Percentiles rank a stretch among this genome's conserved stretches.
Evolutionary conservation across 2,113 vertebrate species (phyloP).

Genomic region (Podiceps cristatus): DNA sequence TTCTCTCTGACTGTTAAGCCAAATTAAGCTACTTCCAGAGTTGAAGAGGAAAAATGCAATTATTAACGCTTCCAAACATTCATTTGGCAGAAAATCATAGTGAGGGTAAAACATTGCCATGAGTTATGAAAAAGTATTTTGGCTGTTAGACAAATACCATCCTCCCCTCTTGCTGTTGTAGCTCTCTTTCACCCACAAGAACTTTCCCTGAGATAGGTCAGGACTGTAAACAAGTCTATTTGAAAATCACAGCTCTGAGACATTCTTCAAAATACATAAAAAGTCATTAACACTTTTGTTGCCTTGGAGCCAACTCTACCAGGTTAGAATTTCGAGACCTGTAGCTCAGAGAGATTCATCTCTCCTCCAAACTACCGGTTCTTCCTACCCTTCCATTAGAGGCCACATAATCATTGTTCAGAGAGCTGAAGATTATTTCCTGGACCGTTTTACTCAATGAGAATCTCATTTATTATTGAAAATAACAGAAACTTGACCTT

Average conservation of each 20-base stretch:
- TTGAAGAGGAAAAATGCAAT: constrained; percentile 30
- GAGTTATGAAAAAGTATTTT: background rate
- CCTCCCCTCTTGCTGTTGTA: background rate
- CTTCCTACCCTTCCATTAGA: background rate
- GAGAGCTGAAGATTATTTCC: constrained; percentile 17
- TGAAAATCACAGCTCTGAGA: background rate
- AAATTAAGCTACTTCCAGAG: constrained; percentile 60
- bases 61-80: constrained; percentile 58
- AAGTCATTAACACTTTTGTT: background rate
- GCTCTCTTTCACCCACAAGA: background rate
- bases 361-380: background rate
- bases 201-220: background rate
- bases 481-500: constrained; percentile 60
- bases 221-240: background rate
- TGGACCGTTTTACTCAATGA: constrained; percentile 54
- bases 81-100: background rate
- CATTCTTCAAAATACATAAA: background rate
- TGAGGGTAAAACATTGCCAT: background rate
- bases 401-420: background rate
- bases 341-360: background rate
- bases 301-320: background rate
- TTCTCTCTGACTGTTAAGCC: constrained; percentile 24
- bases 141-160: background rate
- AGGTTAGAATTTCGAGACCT: background rate
- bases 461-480: constrained; percentile 71